These are phyloP conservation scores for Mesorhabditis belari DNA, from an alignment of 2,888 invertebrate genomes.

Conservation along the genomic window DNA sequence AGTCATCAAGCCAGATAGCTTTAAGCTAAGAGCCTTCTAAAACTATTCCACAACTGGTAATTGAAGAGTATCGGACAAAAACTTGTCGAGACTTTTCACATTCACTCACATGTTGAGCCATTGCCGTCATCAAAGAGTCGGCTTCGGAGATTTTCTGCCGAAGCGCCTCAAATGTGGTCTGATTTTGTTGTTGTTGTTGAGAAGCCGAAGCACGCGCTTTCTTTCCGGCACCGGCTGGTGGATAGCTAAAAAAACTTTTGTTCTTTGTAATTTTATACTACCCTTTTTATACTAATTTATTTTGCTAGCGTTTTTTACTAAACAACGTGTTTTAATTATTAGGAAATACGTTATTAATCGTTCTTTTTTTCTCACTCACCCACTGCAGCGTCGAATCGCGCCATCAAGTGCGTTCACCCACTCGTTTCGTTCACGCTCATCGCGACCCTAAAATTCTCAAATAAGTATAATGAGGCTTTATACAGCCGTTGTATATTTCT, in stretches of 20 bases:
- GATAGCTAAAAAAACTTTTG: too few species aligned
- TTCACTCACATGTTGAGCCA: slow-evolving; percentile 80
- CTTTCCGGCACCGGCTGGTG: background rate
- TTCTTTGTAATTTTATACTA: too few species aligned
- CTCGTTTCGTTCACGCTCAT: slow-evolving; percentile 84
- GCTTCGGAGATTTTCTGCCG: slow-evolving; percentile 87
- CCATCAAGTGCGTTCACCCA: slow-evolving; percentile 94
- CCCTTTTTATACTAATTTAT: too few species aligned
- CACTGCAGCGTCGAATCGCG: slow-evolving; percentile 64
- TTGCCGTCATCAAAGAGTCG: slow-evolving; percentile 86
- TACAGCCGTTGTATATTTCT: background rate
- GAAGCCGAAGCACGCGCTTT: background rate
- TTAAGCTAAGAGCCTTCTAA: too few species aligned
- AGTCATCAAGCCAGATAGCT: too few species aligned
- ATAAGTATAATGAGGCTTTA: background rate
- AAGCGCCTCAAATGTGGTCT: slow-evolving; percentile 64
- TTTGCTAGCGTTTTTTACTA: too few species aligned
- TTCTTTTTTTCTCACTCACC: slow-evolving; percentile 2
- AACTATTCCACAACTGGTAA: too few species aligned
- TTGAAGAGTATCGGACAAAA: too few species aligned
- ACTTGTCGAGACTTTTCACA: background rate
- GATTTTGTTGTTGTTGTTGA: background rate
- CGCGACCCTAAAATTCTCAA: slow-evolving; percentile 66
- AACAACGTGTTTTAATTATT: background rate
- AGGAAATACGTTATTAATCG: background rate